phyloP scores from a whole-genome alignment of 1,140 invertebrate species.

The Bemisia tabaci region DNA sequence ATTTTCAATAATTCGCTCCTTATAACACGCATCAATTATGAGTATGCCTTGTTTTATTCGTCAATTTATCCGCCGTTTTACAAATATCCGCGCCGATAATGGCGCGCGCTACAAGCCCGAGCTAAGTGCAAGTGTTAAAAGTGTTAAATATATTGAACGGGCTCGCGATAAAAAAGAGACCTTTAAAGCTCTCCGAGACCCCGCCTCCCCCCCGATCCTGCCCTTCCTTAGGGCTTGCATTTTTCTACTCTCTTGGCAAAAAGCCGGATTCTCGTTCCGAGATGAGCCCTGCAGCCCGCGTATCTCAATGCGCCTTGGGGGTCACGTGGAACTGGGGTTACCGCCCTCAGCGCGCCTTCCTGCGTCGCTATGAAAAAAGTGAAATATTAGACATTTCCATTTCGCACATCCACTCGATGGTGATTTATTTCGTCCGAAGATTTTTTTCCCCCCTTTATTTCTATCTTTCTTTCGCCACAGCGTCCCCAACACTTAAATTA shows the following conservation, averaged over 20 bases:
- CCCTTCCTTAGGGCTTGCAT: no score
- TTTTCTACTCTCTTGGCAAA: no score
- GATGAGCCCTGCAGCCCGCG: no score
- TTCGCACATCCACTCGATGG: background rate
- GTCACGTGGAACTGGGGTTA: no score
- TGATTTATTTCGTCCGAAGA: background rate
- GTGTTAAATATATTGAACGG: no score
- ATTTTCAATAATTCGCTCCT: background rate
- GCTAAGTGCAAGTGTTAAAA: background rate
- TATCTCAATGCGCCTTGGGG: no score
- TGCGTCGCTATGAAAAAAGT: background rate
- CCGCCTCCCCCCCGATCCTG: no score
- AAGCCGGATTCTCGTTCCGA: no score
- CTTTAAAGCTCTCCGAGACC: no score
- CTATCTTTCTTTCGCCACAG: background rate
- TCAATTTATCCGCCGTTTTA: background rate
- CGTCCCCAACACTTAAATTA: background rate
- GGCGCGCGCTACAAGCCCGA: background rate
- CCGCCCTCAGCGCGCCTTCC: no score
- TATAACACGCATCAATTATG: background rate
- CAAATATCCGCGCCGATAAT: background rate
- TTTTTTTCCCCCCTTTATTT: background rate
- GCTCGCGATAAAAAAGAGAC: no score
- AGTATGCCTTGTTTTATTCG: background rate
- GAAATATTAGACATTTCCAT: background rate